A percentile compares a stretch with the other conserved stretches of the same genome.
Conservation (phyloP, 2,888 invertebrate genomes). For the Drosophila helvetica region DNA sequence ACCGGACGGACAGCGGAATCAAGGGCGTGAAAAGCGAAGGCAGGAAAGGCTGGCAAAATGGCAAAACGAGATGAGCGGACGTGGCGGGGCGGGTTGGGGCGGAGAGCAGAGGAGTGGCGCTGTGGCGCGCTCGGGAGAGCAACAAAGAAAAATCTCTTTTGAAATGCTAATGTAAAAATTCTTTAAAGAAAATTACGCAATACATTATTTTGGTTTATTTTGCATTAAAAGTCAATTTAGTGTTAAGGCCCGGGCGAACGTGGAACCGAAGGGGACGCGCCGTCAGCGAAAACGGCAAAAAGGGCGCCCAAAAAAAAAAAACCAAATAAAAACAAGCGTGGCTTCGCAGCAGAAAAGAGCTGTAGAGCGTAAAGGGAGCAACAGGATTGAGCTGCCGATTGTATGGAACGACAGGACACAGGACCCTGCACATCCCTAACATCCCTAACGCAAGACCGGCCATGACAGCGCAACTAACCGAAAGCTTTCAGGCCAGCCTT, state of each 20-base stretch:
- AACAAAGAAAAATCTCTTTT: slow-evolving; percentile 73
- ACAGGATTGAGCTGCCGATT: slow-evolving; percentile 66
- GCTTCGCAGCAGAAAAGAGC: slow-evolving; percentile 51
- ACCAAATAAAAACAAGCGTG: slow-evolving; percentile 13
- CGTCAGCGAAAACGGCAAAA: slow-evolving; percentile 41
- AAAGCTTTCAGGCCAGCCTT: slow-evolving; percentile 67
- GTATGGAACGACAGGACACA: slow-evolving; percentile 22
- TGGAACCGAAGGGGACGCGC: slow-evolving; percentile 13
- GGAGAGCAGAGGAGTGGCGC: background rate
- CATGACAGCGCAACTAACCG: slow-evolving; percentile 76
- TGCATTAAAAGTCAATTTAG: slow-evolving; percentile 81
- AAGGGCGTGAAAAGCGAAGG: slow-evolving; percentile 51
- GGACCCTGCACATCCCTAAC: slow-evolving; percentile 12
- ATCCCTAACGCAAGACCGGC: slow-evolving; percentile 41
- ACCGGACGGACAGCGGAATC: slow-evolving; percentile 56
- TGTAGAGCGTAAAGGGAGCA: slow-evolving; percentile 69
- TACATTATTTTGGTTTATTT: slow-evolving; percentile 81
- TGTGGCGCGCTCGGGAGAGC: slow-evolving; percentile 37
- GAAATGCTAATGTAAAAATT: slow-evolving; percentile 81
- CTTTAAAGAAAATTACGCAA: slow-evolving; percentile 80
- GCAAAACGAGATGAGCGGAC: slow-evolving; percentile 31
- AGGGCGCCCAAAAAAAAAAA: slow-evolving; percentile 45
- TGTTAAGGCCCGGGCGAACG: slow-evolving; percentile 63
- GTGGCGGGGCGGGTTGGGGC: background rate
- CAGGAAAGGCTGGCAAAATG: background rate